Conservation (phyloP, 1,140 invertebrate genomes). For the Papilio glaucus region DNA sequence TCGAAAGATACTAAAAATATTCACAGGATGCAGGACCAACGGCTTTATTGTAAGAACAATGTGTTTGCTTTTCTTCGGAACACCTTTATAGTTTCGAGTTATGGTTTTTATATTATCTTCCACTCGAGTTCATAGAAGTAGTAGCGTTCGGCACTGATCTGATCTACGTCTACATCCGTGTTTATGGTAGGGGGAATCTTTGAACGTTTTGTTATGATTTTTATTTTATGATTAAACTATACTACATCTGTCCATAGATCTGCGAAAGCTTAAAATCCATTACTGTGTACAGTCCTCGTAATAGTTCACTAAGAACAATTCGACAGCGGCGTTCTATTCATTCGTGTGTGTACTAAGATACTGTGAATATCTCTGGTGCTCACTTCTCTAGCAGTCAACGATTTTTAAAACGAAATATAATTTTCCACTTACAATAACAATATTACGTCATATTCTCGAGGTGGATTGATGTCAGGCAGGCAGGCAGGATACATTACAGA, state of each 20-base stretch:
- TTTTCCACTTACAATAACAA: too few species aligned
- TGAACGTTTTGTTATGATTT: slow-evolving; percentile 8
- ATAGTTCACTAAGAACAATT: not conserved
- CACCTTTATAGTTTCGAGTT: slow-evolving; percentile 44
- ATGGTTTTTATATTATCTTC: slow-evolving; percentile 43
- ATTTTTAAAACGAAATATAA: too few species aligned
- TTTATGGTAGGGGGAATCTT: slow-evolving; percentile 1
- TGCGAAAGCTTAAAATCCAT: not conserved
- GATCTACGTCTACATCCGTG: slow-evolving; percentile 1
- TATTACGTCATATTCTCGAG: too few species aligned
- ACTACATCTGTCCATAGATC: not conserved
- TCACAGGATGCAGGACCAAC: slow-evolving; percentile 61
- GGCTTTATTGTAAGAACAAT: slow-evolving; percentile 54
- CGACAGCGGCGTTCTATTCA: too few species aligned
- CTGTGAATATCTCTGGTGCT: too few species aligned
- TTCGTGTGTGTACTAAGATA: too few species aligned
- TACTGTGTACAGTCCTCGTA: not conserved
- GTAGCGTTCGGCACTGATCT: slow-evolving; percentile 22
- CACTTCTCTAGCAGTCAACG: too few species aligned
- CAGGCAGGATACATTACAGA: too few species aligned
- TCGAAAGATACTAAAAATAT: slow-evolving; percentile 64
- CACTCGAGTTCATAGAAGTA: slow-evolving; percentile 35
- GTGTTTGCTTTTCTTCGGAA: slow-evolving; percentile 52
- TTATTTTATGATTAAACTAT: not conserved
- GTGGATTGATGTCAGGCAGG: too few species aligned